phyloP scores from a whole-genome alignment of 35 echinoderm and acorn worm genomes.

The Strongylocentrotus purpuratus region DNA sequence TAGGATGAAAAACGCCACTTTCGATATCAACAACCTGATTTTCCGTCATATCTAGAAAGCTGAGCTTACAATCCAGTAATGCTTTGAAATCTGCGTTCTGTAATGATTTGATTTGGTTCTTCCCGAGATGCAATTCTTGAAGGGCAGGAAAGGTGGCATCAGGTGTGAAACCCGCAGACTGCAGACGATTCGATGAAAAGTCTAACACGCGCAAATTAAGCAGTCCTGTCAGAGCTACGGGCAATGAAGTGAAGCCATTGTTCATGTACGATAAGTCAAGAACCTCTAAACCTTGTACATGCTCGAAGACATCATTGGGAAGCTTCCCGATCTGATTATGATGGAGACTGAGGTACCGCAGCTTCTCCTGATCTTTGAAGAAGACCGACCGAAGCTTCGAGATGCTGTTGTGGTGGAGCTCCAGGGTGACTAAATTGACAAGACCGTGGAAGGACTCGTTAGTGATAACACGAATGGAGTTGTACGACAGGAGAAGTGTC shows the following conservation, averaged over 20 bases:
- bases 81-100: slow-evolving; percentile 54
- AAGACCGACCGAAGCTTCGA: slow-evolving; percentile 48
- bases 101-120: slow-evolving; percentile 53
- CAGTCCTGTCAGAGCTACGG: slow-evolving; percentile 37
- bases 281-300: slow-evolving; percentile 41
- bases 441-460: slow-evolving; percentile 64
- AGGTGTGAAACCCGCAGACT: slow-evolving; percentile 53
- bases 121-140: slow-evolving; percentile 53
- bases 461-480: slow-evolving; percentile 47
- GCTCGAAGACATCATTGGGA: slow-evolving; percentile 26
- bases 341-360: slow-evolving; percentile 42
- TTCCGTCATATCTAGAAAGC: slow-evolving; percentile 58
- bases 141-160: slow-evolving; percentile 23
- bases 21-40: slow-evolving; percentile 56
- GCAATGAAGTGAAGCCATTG: slow-evolving; percentile 51
- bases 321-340: slow-evolving; percentile 68
- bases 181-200: slow-evolving; percentile 30
- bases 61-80: slow-evolving; percentile 29
- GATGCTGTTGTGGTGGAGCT: slow-evolving; percentile 65
- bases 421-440: slow-evolving; percentile 55
- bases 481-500: slow-evolving; percentile 63
- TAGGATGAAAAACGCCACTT: slow-evolving; percentile 40
- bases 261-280: slow-evolving; percentile 84
- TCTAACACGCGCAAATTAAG: slow-evolving; percentile 42
- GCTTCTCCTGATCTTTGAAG: slow-evolving; percentile 61